Evolutionary conservation across 1,140 invertebrate species (phyloP).

Genomic region (Caenorhabditis tropicalis): DNA sequence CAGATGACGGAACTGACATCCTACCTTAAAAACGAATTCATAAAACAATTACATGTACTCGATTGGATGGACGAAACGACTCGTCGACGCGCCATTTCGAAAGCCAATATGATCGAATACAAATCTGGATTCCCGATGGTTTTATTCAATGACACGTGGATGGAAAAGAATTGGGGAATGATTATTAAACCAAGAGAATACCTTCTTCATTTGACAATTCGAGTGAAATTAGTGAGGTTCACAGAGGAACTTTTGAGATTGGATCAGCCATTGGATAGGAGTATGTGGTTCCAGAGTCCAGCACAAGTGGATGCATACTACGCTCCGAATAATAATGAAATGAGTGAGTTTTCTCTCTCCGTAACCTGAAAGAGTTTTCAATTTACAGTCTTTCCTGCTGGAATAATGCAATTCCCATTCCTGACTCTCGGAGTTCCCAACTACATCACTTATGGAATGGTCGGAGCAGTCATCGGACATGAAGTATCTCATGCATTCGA

Average conservation of each 20-base stretch:
- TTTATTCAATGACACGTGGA: conserved; percentile 67
- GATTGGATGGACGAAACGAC: conserved; percentile 71
- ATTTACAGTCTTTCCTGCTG: conserved; percentile 64
- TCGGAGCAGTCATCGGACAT: conserved; percentile 66
- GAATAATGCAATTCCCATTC: conserved; percentile 69
- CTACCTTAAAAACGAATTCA: conserved; percentile 68
- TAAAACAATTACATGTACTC: conserved; percentile 60
- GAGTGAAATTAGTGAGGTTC: conserved; percentile 58
- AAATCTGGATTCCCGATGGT: conserved; percentile 60
- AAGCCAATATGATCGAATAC: conserved; percentile 64
- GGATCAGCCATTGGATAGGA: conserved; percentile 50
- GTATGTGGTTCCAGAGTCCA: conserved; percentile 65
- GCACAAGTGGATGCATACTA: conserved; percentile 69
- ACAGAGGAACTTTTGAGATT: conserved; percentile 54
- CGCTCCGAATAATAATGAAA: conserved; percentile 67
- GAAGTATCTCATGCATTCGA: conserved; percentile 66
- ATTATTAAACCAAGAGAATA: conserved; percentile 52
- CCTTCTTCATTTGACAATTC: conserved; percentile 61
- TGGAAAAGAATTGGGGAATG: conserved; percentile 63
- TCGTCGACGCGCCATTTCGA: conserved; percentile 68
- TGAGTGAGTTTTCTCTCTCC: conserved; percentile 63
- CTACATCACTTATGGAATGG: conserved; percentile 64
- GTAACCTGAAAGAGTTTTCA: neutral
- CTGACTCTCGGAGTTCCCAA: conserved; percentile 63
- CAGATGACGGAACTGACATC: conserved; percentile 68